Evolutionary conservation across 35 echinoderm and acorn worm species (phyloP).

Genomic region (Eucidaris tribuloides): DNA sequence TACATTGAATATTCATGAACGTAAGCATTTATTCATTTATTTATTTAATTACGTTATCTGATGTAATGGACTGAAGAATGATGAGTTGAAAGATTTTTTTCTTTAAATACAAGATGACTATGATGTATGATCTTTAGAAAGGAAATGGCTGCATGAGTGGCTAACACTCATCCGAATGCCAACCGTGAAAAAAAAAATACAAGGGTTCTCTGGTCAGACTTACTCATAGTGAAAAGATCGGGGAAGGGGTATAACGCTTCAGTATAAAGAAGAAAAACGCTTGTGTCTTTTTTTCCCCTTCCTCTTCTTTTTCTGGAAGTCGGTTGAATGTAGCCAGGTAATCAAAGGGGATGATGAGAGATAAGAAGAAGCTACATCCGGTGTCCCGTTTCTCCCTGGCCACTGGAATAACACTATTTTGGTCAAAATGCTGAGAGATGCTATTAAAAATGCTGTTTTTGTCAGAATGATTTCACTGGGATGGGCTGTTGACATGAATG

Average conservation of each 20-base stretch:
- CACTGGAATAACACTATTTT: slow-evolving; percentile 38
- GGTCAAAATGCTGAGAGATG: slow-evolving; percentile 26
- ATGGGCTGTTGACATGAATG: slow-evolving; percentile 9
- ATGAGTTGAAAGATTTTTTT: too few relatives aligned
- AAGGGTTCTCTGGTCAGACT: too few relatives aligned
- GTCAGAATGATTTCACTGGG: neutral
- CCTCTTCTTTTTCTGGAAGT: slow-evolving; percentile 1
- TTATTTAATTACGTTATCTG: too few relatives aligned
- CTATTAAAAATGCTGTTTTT: slow-evolving; percentile 37
- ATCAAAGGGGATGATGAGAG: slow-evolving; percentile 26
- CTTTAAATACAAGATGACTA: too few relatives aligned
- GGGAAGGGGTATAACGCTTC: slow-evolving; percentile 10
- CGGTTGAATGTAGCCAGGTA: slow-evolving; percentile 13
- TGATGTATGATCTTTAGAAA: too few relatives aligned
- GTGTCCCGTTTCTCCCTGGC: slow-evolving; percentile 27
- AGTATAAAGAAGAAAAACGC: slow-evolving; percentile 18
- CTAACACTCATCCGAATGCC: too few relatives aligned
- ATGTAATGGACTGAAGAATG: too few relatives aligned
- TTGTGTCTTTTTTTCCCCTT: neutral
- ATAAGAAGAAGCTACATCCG: slow-evolving; percentile 14
- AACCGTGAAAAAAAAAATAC: too few relatives aligned
- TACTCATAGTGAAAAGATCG: neutral
- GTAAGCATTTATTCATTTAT: too few relatives aligned
- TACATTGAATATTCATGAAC: too few relatives aligned
- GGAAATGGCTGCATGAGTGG: too few relatives aligned